A percentile compares a stretch with the other conserved stretches of the same genome.
Evolutionary conservation across 2,888 invertebrate species (phyloP).

Genomic region (Andrena minutula): DNA sequence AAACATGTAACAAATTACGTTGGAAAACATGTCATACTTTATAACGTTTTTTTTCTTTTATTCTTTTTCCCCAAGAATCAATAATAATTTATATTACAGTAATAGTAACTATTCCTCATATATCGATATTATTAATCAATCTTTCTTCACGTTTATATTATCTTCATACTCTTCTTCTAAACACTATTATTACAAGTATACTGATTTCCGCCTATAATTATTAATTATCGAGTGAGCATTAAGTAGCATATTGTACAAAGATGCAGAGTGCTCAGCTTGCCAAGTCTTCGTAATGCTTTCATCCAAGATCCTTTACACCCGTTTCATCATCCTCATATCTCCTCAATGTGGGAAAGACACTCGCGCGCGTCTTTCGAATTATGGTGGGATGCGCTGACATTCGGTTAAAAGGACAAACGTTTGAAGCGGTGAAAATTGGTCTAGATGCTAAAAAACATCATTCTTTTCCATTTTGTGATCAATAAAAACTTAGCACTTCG

Average conservation of each 20-base stretch:
- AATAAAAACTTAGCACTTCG: constrained; percentile 69
- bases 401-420: constrained; percentile 63
- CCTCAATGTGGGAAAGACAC: constrained; percentile 48
- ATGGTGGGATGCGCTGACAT: constrained; percentile 58
- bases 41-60: constrained; percentile 79
- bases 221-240: constrained; percentile 78
- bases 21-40: constrained; percentile 64
- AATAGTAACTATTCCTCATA: constrained; percentile 82
- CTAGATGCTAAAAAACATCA: constrained; percentile 68
- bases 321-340: constrained; percentile 22
- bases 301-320: constrained; percentile 59
- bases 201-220: constrained; percentile 76
- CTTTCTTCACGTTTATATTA: constrained; percentile 82
- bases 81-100: constrained; percentile 84
- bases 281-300: constrained; percentile 68
- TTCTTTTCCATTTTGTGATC: constrained; percentile 52
- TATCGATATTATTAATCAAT: constrained; percentile 80
- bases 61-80: constrained; percentile 81
- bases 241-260: constrained; percentile 82
- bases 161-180: constrained; percentile 76
- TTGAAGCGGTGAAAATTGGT: constrained; percentile 69
- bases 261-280: constrained; percentile 78
- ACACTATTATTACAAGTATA: constrained; percentile 79
- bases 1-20: constrained; percentile 64
- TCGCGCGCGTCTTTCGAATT: constrained; percentile 40